These are phyloP conservation scores for Leucozona laternaria DNA, from an alignment of 2,888 invertebrate species.

Conservation along the genomic window DNA sequence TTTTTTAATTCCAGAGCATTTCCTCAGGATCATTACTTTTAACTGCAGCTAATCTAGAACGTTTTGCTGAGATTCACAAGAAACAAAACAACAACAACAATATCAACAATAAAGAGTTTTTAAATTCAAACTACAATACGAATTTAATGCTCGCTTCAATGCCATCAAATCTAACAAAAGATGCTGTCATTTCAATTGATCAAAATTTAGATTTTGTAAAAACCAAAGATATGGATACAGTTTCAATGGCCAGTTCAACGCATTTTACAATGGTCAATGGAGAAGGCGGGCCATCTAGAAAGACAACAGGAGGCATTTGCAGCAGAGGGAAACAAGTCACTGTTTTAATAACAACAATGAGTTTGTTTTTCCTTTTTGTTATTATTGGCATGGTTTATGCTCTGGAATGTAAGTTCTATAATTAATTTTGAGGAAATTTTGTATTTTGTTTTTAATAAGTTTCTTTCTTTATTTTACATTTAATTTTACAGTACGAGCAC, in stretches of 20 bases:
- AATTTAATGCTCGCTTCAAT: slow-evolving; percentile 78
- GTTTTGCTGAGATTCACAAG: slow-evolving; percentile 86
- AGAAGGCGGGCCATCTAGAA: slow-evolving; percentile 86
- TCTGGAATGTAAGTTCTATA: slow-evolving; percentile 91
- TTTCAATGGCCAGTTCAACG: slow-evolving; percentile 92
- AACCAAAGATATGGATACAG: slow-evolving; percentile 87
- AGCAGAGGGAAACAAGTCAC: slow-evolving; percentile 91
- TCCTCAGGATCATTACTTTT: slow-evolving; percentile 91
- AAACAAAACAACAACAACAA: slow-evolving; percentile 77
- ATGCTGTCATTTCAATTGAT: slow-evolving; percentile 81
- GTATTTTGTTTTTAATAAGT: not conserved
- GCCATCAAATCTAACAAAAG: slow-evolving; percentile 72
- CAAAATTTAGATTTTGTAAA: slow-evolving; percentile 82
- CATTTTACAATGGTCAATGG: slow-evolving; percentile 95
- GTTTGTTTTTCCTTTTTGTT: slow-evolving; percentile 91
- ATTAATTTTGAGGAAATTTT: not conserved
- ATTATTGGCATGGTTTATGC: slow-evolving; percentile 92
- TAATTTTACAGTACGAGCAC: slow-evolving; percentile 85
- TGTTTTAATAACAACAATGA: slow-evolving; percentile 92
- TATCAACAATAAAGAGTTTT: slow-evolving; percentile 59
- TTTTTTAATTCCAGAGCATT: slow-evolving; percentile 86
- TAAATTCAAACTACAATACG: slow-evolving; percentile 77
- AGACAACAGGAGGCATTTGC: slow-evolving; percentile 89
- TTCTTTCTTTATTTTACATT: slow-evolving; percentile 38
- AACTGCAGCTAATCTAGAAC: slow-evolving; percentile 89